Base-by-base conservation (phyloP, 2,797 vertebrate species). In the Crotalus adamanteus region DNA sequence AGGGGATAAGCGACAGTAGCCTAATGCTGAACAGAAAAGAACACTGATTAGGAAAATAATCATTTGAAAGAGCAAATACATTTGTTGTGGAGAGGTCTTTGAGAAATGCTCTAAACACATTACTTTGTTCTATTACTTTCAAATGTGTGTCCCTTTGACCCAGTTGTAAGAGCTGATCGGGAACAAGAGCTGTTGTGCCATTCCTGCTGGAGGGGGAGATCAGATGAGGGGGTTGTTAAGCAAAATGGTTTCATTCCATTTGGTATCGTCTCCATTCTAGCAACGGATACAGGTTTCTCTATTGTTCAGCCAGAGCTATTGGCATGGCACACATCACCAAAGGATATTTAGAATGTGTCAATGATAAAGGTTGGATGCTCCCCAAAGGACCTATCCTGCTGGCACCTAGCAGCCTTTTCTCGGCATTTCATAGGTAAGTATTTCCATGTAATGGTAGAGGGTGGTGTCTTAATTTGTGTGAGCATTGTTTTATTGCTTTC, bases 211-310 rank as follows among this genome's bases (percentile, higher is more conserved):
- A 69, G 60, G 18, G n/a, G 4, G 5, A 73, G 61, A 63, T 26
- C 12, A 26, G 25, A 20, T n/a, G 26, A 3, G 26, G 6, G 3
- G 20, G 13, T 7, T 28, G 22, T n/a, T 65, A 90, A 65, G 5
- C 20, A n/a, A 47, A 83, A 90, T 53, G 7, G 4, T 4, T 25
- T 88, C 13, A 37, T 14, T 91, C 73, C 31, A 6, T 65, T 89
- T 31, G 65, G 3, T 91, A 42, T 28, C 8, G 78, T 25, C 57
- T 92, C 11, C 90, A 83, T 47, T 92, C 51, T 94, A 99, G 99
- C 97, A 99, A 99, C 0, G 99, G 99, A 86, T 99, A 99, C 95
- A 99, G 98, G 96, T 99, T 99, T 97, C 97, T 99, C 93, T 99
- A 99, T 95, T 99, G 99, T 95, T 99, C 99, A 0, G 99, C 99